Conservation (phyloP, 2,888 invertebrate species). For the Lycophotia porphyrea region DNA sequence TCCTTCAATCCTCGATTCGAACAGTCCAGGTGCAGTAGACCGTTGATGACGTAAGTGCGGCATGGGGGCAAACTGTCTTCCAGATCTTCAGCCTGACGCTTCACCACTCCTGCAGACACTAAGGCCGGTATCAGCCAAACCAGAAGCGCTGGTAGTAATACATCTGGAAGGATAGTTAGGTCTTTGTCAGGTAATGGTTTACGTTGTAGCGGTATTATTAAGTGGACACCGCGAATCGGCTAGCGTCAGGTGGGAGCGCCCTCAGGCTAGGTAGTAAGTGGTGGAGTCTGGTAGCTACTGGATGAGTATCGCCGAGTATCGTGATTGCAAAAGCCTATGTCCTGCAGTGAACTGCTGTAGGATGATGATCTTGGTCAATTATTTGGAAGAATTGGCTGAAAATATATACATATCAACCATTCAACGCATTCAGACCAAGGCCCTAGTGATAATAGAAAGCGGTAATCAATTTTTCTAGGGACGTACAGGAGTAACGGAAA, state of each 20-base stretch:
- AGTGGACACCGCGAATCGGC: background rate
- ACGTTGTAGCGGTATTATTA: background rate
- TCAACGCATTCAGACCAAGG: background rate
- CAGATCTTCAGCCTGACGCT: conserved; percentile 68
- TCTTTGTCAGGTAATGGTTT: background rate
- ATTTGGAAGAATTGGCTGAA: background rate
- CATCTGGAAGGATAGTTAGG: conserved; percentile 74
- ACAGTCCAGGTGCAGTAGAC: conserved; percentile 79
- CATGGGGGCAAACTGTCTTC: conserved; percentile 70
- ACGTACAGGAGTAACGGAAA: background rate
- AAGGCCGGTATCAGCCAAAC: conserved; percentile 78
- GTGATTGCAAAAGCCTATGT: background rate
- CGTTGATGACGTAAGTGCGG: conserved; percentile 72
- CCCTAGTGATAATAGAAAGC: background rate
- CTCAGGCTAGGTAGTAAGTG: background rate
- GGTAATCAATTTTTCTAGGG: background rate
- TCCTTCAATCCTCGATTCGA: conserved; percentile 80
- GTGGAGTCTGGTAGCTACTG: background rate
- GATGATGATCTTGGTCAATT: background rate
- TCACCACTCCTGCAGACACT: conserved; percentile 73
- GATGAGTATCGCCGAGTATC: background rate
- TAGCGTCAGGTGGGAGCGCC: background rate
- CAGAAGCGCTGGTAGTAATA: conserved; percentile 72
- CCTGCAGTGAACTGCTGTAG: background rate
- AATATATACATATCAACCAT: too few relatives aligned